Conservation (phyloP, 1,140 invertebrate species). For the Vanessa tameamea region DNA sequence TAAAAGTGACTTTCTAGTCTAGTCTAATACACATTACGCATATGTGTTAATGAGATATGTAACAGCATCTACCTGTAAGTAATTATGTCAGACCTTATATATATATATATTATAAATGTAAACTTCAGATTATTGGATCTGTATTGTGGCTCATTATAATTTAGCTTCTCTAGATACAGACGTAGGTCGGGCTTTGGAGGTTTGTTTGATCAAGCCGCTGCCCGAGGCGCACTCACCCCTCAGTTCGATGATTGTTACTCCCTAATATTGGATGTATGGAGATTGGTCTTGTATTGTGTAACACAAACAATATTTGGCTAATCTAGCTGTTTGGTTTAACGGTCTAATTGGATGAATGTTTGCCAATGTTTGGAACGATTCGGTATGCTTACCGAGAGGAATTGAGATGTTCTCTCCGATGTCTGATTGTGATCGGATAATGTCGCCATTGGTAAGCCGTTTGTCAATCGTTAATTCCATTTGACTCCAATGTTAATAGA, state of each 20-base stretch:
- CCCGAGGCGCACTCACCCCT: slow-evolving; percentile 52
- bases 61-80: not conserved
- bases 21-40: too few relatives aligned
- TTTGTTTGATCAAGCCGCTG: slow-evolving; percentile 49
- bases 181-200: slow-evolving; percentile 30
- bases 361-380: slow-evolving; percentile 54
- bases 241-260: slow-evolving; percentile 55
- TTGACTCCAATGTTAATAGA: slow-evolving; percentile 11
- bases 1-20: too few relatives aligned
- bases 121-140: slow-evolving; percentile 18
- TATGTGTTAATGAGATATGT: too few relatives aligned
- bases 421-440: slow-evolving; percentile 31
- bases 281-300: slow-evolving; percentile 67
- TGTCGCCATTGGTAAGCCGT: slow-evolving; percentile 9
- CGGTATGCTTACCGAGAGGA: slow-evolving; percentile 45
- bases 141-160: slow-evolving; percentile 26
- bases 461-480: slow-evolving; percentile 27
- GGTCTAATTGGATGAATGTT: slow-evolving; percentile 69
- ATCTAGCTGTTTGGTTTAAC: slow-evolving; percentile 67
- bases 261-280: slow-evolving; percentile 70
- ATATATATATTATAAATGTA: not conserved
- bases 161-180: slow-evolving; percentile 30
- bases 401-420: slow-evolving; percentile 32
- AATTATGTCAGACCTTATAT: not conserved
- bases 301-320: slow-evolving; percentile 69